phyloP scores from a whole-genome alignment of 2,113 vertebrate species.

The Leiothrix lutea region DNA sequence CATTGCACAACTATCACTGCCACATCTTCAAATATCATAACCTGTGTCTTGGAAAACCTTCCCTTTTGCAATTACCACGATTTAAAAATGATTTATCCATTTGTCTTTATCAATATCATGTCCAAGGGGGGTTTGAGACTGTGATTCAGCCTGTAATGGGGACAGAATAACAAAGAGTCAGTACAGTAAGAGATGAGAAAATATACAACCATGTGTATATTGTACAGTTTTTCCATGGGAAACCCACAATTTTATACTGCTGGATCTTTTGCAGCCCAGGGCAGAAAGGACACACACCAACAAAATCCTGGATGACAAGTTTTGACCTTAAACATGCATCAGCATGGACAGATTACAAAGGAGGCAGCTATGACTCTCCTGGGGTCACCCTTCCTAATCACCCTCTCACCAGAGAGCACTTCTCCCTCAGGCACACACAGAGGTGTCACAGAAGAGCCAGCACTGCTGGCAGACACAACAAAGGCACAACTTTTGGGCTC shows the following conservation, averaged over 20 bases:
- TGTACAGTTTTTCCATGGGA: not conserved
- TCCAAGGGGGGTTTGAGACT: not conserved
- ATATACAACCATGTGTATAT: not conserved
- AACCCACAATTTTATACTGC: not conserved
- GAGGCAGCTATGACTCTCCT: not conserved
- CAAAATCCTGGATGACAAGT: not conserved
- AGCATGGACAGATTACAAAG: not conserved
- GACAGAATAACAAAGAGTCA: not conserved
- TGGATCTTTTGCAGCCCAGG: not conserved
- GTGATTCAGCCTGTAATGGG: not conserved
- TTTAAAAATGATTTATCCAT: not conserved
- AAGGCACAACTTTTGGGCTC: not conserved
- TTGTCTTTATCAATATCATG: not conserved
- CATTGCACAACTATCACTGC: not conserved
- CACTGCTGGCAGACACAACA: not conserved
- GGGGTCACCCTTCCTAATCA: not conserved
- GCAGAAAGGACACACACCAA: not conserved
- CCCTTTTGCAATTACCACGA: not conserved
- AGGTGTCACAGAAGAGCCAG: not conserved
- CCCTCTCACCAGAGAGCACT: not conserved
- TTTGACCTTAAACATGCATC: not conserved
- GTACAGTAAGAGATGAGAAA: not conserved
- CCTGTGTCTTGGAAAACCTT: not conserved
- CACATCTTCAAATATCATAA: not conserved
- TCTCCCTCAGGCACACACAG: not conserved